Percentiles rank a stretch among this genome's conserved stretches.
Evolutionary conservation across 2,888 invertebrate genomes (phyloP).

Genomic region (Drosophila helvetica): DNA sequence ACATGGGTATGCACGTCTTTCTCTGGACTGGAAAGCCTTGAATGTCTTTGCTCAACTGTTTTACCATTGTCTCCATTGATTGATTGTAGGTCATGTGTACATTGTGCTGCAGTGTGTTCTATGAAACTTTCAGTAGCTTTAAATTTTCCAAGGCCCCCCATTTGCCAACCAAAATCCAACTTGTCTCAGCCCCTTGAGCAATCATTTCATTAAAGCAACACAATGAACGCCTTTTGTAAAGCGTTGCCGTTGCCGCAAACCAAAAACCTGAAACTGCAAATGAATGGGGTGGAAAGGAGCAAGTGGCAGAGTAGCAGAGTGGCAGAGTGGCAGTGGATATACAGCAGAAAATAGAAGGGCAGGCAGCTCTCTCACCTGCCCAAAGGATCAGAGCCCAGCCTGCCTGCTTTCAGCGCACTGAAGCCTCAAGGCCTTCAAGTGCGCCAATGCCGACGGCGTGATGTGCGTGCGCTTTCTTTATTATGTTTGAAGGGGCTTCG

Average conservation of each 20-base stretch:
- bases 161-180: conserved; percentile 38
- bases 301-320: conserved; percentile 2
- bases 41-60: conserved; percentile 14
- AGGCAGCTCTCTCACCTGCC: background rate
- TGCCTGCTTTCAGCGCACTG: conserved; percentile 43
- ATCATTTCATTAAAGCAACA: conserved; percentile 76
- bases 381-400: conserved; percentile 5
- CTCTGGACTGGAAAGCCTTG: conserved; percentile 18
- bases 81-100: conserved; percentile 71
- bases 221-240: conserved; percentile 64
- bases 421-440: conserved; percentile 67
- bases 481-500: conserved; percentile 55
- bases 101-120: conserved; percentile 45
- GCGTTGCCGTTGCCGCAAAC: conserved; percentile 50
- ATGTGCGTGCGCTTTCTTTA: conserved; percentile 77
- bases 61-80: conserved; percentile 45
- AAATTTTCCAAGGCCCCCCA: conserved; percentile 51
- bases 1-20: background rate
- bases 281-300: conserved; percentile 18
- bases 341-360: background rate
- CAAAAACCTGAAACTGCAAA: conserved; percentile 47
- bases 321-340: conserved; percentile 7
- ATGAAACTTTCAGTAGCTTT: conserved; percentile 54
- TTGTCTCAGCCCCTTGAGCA: conserved; percentile 54
- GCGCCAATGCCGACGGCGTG: conserved; percentile 72